Evolutionary conservation across 1,140 invertebrate genomes (phyloP).

Genomic region (Stenopsyche tienmushanensis): DNA sequence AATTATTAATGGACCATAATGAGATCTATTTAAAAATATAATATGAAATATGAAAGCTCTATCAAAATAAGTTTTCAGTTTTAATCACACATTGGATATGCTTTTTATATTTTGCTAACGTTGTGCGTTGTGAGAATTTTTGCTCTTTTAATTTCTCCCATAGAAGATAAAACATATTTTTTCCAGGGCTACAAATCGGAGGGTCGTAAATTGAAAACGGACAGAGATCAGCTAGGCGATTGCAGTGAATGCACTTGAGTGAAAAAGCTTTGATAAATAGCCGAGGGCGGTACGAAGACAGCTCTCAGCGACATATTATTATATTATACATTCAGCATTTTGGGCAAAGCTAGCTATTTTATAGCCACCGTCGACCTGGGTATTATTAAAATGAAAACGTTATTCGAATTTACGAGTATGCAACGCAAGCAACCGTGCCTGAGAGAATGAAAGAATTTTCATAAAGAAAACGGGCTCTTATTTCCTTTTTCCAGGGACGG

Average conservation of each 20-base stretch:
- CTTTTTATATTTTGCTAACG: too few relatives aligned
- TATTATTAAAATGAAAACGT: slow-evolving; percentile 41
- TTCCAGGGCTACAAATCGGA: too few relatives aligned
- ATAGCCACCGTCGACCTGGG: slow-evolving; percentile 11
- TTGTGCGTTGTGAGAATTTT: too few relatives aligned
- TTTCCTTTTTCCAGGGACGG: not conserved
- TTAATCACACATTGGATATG: too few relatives aligned
- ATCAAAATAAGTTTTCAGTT: too few relatives aligned
- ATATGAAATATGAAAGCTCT: too few relatives aligned
- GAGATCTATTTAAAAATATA: too few relatives aligned
- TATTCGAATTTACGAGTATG: slow-evolving; percentile 38
- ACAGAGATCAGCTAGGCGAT: too few relatives aligned
- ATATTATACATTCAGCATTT: slow-evolving; percentile 27
- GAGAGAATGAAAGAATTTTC: slow-evolving; percentile 4
- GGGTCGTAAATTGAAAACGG: too few relatives aligned
- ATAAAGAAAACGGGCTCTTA: not conserved
- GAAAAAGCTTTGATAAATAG: slow-evolving; percentile 34
- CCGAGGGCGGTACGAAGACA: slow-evolving; percentile 21
- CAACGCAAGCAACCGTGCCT: slow-evolving; percentile 19
- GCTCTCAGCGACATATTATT: slow-evolving; percentile 31
- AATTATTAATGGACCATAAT: too few relatives aligned
- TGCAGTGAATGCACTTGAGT: slow-evolving; percentile 9
- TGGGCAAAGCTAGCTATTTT: slow-evolving; percentile 2
- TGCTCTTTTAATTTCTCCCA: too few relatives aligned
- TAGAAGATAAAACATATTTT: too few relatives aligned